phyloP scores from a whole-genome alignment of 2,797 vertebrate genomes.

The Rhinichthys osculus region DNA sequence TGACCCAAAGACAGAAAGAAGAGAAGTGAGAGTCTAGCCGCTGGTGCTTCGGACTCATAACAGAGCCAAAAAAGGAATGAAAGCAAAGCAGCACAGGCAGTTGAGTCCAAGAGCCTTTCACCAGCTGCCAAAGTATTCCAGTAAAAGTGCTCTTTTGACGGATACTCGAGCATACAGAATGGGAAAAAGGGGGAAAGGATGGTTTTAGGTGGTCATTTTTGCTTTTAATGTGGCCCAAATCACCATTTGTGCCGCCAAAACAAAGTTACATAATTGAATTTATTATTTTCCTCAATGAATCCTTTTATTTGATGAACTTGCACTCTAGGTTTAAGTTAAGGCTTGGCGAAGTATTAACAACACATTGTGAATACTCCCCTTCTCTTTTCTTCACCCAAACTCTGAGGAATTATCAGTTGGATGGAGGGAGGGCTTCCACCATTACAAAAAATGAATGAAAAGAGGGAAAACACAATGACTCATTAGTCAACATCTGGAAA shows the following conservation, averaged over 20 bases:
- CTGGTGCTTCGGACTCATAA: constrained; percentile 59
- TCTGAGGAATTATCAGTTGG: constrained; percentile 45
- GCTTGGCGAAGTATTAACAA: constrained; percentile 1
- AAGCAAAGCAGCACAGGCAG: constrained; percentile 68
- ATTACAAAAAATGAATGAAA: constrained; percentile 40
- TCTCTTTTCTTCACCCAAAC: constrained; percentile 9
- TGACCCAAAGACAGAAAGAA: constrained; percentile 13
- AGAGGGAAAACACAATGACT: constrained; percentile 59
- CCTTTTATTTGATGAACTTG: constrained; percentile 1
- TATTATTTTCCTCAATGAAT: constrained; percentile 10
- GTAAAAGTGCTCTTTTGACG: constrained; percentile 75
- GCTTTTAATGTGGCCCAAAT: constrained; percentile 8
- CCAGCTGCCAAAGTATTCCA: constrained; percentile 80
- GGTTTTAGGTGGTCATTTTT: constrained; percentile 9
- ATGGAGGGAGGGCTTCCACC: constrained; percentile 10
- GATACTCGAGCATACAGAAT: constrained; percentile 60
- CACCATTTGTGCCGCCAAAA: not conserved
- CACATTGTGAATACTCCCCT: not conserved
- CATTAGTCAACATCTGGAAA: constrained; percentile 81
- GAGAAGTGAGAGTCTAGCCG: constrained; percentile 20
- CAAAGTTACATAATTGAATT: not conserved
- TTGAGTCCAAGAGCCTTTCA: constrained; percentile 60
- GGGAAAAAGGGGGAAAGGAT: constrained; percentile 40
- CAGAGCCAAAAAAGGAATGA: constrained; percentile 84
- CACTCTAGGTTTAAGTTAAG: constrained; percentile 6